Conservation (phyloP, 2,888 invertebrate genomes). For the Andrena dorsata region DNA sequence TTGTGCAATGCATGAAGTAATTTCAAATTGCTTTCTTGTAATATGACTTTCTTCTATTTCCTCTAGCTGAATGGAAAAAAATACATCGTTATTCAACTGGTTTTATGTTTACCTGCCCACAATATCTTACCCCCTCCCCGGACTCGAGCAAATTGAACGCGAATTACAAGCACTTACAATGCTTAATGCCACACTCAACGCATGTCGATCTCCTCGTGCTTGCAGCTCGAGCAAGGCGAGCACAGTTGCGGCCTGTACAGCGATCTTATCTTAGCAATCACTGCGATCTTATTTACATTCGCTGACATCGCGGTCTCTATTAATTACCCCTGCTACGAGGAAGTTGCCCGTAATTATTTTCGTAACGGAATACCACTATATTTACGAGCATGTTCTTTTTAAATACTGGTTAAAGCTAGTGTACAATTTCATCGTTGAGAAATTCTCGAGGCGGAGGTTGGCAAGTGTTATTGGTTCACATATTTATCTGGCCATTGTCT, state of each 20-base stretch:
- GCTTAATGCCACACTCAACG: constrained; percentile 15
- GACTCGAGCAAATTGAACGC: constrained; percentile 17
- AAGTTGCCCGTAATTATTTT: constrained; percentile 20
- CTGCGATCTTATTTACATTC: constrained; percentile 61
- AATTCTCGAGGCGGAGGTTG: background rate
- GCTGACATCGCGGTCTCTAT: constrained; percentile 43
- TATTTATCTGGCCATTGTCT: too few species aligned
- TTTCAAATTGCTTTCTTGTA: background rate
- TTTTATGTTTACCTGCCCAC: background rate
- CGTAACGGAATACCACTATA: constrained; percentile 20
- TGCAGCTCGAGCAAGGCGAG: constrained; percentile 5
- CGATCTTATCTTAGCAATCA: constrained; percentile 53
- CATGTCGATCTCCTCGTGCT: constrained; percentile 19
- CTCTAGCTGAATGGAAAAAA: background rate
- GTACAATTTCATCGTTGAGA: background rate
- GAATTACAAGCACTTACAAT: constrained; percentile 19
- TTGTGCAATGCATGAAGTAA: background rate
- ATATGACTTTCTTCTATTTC: background rate
- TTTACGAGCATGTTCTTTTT: background rate
- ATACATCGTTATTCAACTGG: background rate
- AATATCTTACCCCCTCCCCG: too few species aligned
- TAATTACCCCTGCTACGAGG: constrained; percentile 53
- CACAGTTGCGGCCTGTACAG: constrained; percentile 4
- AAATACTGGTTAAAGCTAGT: background rate
- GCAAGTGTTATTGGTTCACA: background rate